Percentiles rank a stretch among this genome's conserved stretches.
Evolutionary conservation across 2,797 vertebrate species (phyloP).

Genomic region (Geotrypetes seraphini): DNA sequence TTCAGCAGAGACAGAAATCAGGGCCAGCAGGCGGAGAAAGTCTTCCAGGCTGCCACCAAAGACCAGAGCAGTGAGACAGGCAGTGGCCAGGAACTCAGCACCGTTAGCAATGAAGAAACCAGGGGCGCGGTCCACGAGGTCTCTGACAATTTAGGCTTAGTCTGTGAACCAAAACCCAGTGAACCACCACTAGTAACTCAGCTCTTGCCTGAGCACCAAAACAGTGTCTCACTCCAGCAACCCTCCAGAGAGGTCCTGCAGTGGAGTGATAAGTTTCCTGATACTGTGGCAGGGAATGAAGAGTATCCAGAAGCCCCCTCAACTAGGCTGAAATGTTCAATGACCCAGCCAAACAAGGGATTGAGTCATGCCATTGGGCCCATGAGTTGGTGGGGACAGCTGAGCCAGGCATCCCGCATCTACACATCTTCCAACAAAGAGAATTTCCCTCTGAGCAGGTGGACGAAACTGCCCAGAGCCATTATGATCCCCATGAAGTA

Average conservation of each 20-base stretch:
- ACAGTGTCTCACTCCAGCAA: too few species aligned
- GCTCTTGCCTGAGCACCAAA: too few species aligned
- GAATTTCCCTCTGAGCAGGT: slow-evolving; percentile 24
- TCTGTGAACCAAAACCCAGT: too few species aligned
- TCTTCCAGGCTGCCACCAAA: not conserved
- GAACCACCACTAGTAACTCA: too few species aligned
- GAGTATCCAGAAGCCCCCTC: not conserved
- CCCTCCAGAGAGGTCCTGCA: slow-evolving; percentile 66
- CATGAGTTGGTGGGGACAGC: slow-evolving; percentile 50
- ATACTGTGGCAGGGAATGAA: slow-evolving; percentile 22
- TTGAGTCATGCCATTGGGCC: not conserved
- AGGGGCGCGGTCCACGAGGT: too few species aligned
- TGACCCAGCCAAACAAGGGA: too few species aligned
- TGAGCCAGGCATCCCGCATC: slow-evolving; percentile 42
- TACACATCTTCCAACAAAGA: slow-evolving; percentile 29
- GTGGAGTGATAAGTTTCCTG: slow-evolving; percentile 69
- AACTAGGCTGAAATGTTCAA: too few species aligned
- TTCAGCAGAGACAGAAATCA: slow-evolving; percentile 19
- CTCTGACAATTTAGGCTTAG: too few species aligned
- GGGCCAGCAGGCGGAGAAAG: not conserved
- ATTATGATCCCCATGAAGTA: accelerated
- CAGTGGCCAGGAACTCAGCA: too few species aligned
- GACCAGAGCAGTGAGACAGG: too few species aligned
- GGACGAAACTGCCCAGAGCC: slow-evolving; percentile 20
- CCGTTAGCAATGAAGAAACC: too few species aligned